Evolutionary conservation across 2,797 vertebrate genomes (phyloP).

Genomic region (Miichthys miiuy): DNA sequence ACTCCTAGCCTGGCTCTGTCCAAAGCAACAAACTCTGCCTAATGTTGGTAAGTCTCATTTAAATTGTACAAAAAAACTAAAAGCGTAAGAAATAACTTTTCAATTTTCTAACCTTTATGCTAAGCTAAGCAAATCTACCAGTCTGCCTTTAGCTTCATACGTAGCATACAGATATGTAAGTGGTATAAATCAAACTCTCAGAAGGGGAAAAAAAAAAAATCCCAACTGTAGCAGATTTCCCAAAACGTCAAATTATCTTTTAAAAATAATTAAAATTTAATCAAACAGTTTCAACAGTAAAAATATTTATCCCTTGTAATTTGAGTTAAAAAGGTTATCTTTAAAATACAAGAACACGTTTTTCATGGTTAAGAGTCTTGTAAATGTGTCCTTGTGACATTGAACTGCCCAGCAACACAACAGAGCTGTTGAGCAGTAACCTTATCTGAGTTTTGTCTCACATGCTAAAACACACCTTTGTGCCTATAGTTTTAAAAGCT

Average conservation of each 20-base stretch:
- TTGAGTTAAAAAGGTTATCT: background rate
- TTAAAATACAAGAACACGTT: background rate
- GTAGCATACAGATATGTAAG: background rate
- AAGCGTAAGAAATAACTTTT: background rate
- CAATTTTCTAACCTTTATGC: background rate
- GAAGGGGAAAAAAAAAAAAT: background rate
- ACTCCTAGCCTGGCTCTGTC: background rate
- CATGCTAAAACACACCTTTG: background rate
- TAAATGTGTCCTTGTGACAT: background rate
- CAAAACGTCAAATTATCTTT: background rate
- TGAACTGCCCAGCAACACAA: background rate
- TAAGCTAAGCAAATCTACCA: background rate
- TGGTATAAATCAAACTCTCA: background rate
- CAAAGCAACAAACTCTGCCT: too few relatives aligned
- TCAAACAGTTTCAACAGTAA: background rate
- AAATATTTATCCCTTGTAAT: background rate
- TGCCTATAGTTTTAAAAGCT: background rate
- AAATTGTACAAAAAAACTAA: background rate
- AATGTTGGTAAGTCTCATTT: background rate
- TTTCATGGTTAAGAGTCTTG: background rate
- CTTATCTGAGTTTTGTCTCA: conserved; percentile 12
- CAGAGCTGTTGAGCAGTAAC: conserved; percentile 2
- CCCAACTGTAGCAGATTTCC: background rate
- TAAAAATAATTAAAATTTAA: background rate
- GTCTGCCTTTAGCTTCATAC: background rate